Evolutionary conservation across 2,888 invertebrate species (phyloP), one percentile per base, ranked within the genome.

Genomic region (Thysanoteuthis rhombus): DNA sequence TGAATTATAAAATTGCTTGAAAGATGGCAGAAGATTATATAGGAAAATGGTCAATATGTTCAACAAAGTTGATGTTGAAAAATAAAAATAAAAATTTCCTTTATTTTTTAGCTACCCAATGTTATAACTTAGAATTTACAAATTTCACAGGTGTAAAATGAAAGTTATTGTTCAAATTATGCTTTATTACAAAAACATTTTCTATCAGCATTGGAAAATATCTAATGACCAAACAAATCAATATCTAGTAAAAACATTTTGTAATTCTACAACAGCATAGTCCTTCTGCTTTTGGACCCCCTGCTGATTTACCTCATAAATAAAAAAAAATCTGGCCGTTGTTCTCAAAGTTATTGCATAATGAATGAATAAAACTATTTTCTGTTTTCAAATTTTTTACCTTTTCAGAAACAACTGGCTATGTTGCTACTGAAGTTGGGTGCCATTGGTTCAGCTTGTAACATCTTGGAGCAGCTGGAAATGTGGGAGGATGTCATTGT

Each of bases 401-500:
- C 42, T 94, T 94, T 94, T 47, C 95, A 97, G 96, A 98, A 98
- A 95, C 98, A 98, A 95, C 97, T 99, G 89, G 99, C 98, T 0
- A 98, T 98, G 95, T 96, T 99, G 93, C 98, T 99, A 96, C 97
- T 98, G 1, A 98, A 98, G 95, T 97, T 99, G 93, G 99, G 99
- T 22, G 97, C 98, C 94, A 98, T 98, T 5, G 99, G 99, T 97
- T 98, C 98, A 8, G 99, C 99, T 0, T 95, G 97, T 39, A 96
- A 97, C 28, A 96, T 97, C 39, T 97, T 96, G 95, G 97, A 97
- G 94, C 95, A 96, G 52, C 95, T 99, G 42, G 98, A 98, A 95
- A 97, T 98, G 42, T 99, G 99, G 99, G 99, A 99, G 96, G 98
- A 99, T 95, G 98, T 99, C 47, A 98, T 99, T 93, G 98, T 98